Evolutionary conservation across 2,113 vertebrate genomes (phyloP).

Genomic region (Serinus canaria): DNA sequence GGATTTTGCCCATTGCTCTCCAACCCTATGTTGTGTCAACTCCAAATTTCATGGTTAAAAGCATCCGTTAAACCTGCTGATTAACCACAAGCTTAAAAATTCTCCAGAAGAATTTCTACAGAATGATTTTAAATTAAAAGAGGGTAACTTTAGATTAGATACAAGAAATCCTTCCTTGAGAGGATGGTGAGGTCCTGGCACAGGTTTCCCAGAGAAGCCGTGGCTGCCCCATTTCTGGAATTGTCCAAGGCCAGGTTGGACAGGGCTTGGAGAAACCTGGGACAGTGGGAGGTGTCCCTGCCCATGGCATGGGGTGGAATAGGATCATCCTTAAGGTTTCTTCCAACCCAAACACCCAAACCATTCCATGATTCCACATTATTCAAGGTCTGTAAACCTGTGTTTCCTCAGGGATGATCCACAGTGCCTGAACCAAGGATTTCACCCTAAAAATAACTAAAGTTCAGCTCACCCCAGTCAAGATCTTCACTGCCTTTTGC

Average conservation of each 20-base stretch:
- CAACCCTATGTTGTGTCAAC: fast-evolving
- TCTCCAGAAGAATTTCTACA: neutral
- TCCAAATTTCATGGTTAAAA: neutral
- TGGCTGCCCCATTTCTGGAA: neutral
- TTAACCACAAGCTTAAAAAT: neutral
- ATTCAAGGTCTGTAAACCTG: neutral
- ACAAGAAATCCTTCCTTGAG: neutral
- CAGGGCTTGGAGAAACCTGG: neutral
- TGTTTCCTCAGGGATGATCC: neutral
- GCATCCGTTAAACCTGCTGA: neutral
- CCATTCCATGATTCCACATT: fast-evolving
- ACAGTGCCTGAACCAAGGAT: neutral
- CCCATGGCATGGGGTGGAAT: fast-evolving
- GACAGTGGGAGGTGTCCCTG: fast-evolving
- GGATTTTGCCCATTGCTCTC: neutral
- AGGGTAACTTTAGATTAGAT: neutral
- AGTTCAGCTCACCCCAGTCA: neutral
- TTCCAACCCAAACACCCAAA: neutral
- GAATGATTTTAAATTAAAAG: neutral
- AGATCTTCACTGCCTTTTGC: neutral
- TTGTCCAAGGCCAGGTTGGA: neutral
- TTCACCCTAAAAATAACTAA: neutral
- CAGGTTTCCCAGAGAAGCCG: neutral
- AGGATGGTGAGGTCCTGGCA: neutral
- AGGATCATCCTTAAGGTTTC: neutral